Evolutionary conservation across 2,888 invertebrate genomes (phyloP), one percentile per base, ranked within the genome.

Genomic region (Drosophila anomalata): DNA sequence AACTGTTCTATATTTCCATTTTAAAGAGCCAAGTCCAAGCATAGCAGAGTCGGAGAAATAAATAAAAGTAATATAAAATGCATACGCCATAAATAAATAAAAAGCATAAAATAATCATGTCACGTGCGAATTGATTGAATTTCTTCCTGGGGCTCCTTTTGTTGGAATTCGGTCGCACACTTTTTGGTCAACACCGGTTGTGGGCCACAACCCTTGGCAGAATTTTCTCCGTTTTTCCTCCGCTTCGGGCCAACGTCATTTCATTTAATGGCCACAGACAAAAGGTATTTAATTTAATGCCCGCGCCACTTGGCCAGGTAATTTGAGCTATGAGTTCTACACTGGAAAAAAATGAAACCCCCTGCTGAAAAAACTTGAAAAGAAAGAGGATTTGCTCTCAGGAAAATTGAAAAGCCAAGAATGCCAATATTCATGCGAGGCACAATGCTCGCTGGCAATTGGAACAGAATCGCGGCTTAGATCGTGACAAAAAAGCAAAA

Each of bases 81-180:
- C 70, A 77, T 71, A 65, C 65, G 74, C 76, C 69, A 86, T 80
- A 86, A 86, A 79, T 83, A 82, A 75, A 86, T 77, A 76, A 76
- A 65, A 75, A 79, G 66, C 75, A 83, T 82, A 78, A 83, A 86
- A 82, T 87, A 90, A 89, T 89, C 90, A 87, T 83, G 84, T 90
- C 90, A 89, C 89, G 90, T 90, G 80, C 82, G 81, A 88, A 84
- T 83, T 89, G 89, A 89, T 88, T 89, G 86, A 82, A 89, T 89
- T 88, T 81, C 75, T 68, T 70, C 71, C 72, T 68, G 71, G 59
- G 71, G 74, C 70, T 73, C 77, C 87, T 84, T 87, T 86, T 78
- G 78, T 76, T 65, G 46, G 50, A 69, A 41, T 51, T 60, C 51
- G 73, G 55, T 67, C 58, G 47, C 68, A 61, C 33, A 24, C 22